phyloP scores from a whole-genome alignment of 2,888 invertebrate species.

The Subacronicta megacephala region DNA sequence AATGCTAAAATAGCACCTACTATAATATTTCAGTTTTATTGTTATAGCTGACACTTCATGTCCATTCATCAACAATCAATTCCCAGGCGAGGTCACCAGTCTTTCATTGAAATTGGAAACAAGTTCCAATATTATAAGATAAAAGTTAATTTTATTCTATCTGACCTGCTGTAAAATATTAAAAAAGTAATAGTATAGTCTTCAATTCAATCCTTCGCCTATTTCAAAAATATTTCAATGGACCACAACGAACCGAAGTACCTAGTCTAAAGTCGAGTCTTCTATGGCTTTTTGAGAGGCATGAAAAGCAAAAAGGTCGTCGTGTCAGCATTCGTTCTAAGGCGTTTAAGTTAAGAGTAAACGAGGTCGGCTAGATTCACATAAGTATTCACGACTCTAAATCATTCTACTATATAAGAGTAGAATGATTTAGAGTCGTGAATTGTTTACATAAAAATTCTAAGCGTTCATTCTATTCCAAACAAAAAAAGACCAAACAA shows the following conservation, averaged over 20 bases:
- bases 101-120: slow-evolving; percentile 32
- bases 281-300: slow-evolving; percentile 39
- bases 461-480: too few species aligned
- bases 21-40: slow-evolving; percentile 10
- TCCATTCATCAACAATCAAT: slow-evolving; percentile 27
- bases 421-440: too few species aligned
- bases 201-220: slow-evolving; percentile 22
- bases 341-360: slow-evolving; percentile 8
- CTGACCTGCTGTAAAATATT: slow-evolving; percentile 16
- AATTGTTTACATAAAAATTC: too few species aligned
- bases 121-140: slow-evolving; percentile 8
- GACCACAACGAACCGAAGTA: slow-evolving; percentile 20
- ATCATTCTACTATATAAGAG: too few species aligned
- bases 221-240: slow-evolving; percentile 24
- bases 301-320: slow-evolving; percentile 30
- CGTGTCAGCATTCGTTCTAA: slow-evolving; percentile 23
- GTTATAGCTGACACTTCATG: slow-evolving; percentile 12
- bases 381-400: slow-evolving; percentile 11
- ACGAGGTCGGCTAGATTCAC: slow-evolving; percentile 15
- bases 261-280: not conserved
- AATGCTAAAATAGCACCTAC: slow-evolving; percentile 2
- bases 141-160: slow-evolving; percentile 1
- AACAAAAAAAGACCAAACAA: too few species aligned
- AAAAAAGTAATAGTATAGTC: slow-evolving; percentile 4
- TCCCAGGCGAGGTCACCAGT: slow-evolving; percentile 34